These are phyloP conservation scores for Hydrotaea cyrtoneurina DNA, from an alignment of 2,888 invertebrate species.

Conservation along the genomic window DNA sequence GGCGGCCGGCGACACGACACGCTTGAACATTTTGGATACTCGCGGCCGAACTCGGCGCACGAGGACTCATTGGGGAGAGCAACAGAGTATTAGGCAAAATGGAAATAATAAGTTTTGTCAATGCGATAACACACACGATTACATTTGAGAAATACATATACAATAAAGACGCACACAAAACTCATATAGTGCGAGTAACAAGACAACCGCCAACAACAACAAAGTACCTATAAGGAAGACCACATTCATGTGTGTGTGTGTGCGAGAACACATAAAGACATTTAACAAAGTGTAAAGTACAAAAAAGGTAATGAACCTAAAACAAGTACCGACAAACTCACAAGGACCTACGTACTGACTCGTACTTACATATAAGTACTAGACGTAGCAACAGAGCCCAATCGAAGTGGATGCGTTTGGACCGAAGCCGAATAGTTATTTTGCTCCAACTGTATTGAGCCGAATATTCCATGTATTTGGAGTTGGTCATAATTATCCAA, in stretches of 20 bases:
- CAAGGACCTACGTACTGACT: no score
- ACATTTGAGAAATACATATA: constrained; percentile 61
- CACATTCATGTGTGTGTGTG: constrained; percentile 9
- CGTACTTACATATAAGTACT: background rate
- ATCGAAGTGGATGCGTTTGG: background rate
- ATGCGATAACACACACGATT: constrained; percentile 66
- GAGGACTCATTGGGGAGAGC: background rate
- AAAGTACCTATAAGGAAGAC: constrained; percentile 2
- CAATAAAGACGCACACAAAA: background rate
- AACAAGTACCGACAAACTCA: background rate
- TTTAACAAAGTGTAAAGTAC: constrained; percentile 44
- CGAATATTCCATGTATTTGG: no score
- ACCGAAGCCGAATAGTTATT: no score
- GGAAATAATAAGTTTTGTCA: constrained; percentile 63
- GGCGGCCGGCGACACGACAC: no score
- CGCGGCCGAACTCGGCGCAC: no score
- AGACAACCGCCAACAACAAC: constrained; percentile 8
- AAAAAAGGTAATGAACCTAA: constrained; percentile 38
- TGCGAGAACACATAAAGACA: constrained; percentile 14
- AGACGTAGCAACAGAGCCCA: background rate
- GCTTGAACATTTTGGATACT: background rate
- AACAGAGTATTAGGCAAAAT: constrained; percentile 6
- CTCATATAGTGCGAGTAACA: background rate
- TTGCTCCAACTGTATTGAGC: no score
- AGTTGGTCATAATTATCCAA: no score